Conservation (phyloP, 2,888 invertebrate genomes). For the Nemotelus pantherinus region DNA sequence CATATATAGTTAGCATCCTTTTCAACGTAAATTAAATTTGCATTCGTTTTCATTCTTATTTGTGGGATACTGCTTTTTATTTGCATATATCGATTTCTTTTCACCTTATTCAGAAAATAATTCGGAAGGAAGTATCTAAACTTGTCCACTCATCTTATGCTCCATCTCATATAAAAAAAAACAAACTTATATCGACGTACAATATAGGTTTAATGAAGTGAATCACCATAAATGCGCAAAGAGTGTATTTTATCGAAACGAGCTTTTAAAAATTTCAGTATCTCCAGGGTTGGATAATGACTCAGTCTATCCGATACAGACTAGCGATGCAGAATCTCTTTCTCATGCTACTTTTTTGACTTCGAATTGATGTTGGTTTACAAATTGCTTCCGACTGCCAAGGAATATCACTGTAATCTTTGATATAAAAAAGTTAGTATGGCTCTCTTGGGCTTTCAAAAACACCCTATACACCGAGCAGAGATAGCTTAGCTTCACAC, state of each 20-base stretch:
- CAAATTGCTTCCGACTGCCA: constrained; percentile 33
- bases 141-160: not conserved
- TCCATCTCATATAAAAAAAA: not conserved
- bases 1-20: too few species aligned
- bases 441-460: constrained; percentile 6
- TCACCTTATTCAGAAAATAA: too few species aligned
- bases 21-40: too few species aligned
- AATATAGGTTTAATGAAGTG: not conserved
- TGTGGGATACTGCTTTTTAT: too few species aligned
- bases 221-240: not conserved
- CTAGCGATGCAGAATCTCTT: not conserved
- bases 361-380: constrained; percentile 35
- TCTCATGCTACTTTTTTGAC: constrained; percentile 1
- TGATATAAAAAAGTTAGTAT: constrained; percentile 10
- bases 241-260: too few species aligned
- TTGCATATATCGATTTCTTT: too few species aligned
- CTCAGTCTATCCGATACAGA: not conserved
- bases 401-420: constrained; percentile 23
- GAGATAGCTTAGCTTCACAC: not conserved
- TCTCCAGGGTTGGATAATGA: constrained; percentile 3
- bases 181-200: not conserved
- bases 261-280: not conserved
- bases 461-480: constrained; percentile 3
- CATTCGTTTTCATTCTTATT: too few species aligned
- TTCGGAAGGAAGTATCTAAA: too few species aligned